A percentile compares a stretch with the other conserved stretches of the same genome.
These are phyloP conservation scores for Polydrusus tereticollis DNA, from an alignment of 2,888 invertebrate species.

Conservation along the genomic window DNA sequence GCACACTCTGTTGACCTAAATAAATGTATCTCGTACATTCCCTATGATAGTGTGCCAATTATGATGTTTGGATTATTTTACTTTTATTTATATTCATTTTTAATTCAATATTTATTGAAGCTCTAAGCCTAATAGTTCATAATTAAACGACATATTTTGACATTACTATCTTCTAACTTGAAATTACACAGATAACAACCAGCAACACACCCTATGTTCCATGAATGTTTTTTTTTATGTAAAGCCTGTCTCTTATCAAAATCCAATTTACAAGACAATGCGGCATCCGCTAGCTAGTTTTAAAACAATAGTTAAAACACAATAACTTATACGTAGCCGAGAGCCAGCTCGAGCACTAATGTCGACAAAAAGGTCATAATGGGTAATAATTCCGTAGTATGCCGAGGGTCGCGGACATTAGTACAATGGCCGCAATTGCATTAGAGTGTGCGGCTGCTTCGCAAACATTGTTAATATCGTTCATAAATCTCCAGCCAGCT, in stretches of 20 bases:
- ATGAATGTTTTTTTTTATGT: not conserved
- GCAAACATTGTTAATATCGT: constrained; percentile 60
- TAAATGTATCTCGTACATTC: too few species aligned
- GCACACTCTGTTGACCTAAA: too few species aligned
- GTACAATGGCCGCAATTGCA: constrained; percentile 62
- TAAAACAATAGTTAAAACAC: constrained; percentile 48
- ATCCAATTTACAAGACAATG: constrained; percentile 27
- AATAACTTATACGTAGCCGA: constrained; percentile 47
- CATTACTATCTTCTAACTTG: not conserved
- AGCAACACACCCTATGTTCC: not conserved
- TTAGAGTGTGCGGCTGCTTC: constrained; percentile 57
- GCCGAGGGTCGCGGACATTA: constrained; percentile 58
- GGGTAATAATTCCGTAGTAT: constrained; percentile 60
- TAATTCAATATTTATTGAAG: too few species aligned
- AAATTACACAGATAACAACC: not conserved
- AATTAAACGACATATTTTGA: not conserved
- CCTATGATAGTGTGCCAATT: too few species aligned
- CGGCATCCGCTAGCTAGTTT: constrained; percentile 12
- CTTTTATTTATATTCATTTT: too few species aligned
- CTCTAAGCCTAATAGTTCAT: not conserved
- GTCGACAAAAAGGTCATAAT: constrained; percentile 56
- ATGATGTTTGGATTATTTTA: too few species aligned
- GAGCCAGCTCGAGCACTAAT: constrained; percentile 13
- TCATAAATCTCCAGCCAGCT: constrained; percentile 60
- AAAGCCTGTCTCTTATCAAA: constrained; percentile 5